phyloP scores from a whole-genome alignment of 2,797 vertebrate genomes.

The Botia almorhae region DNA sequence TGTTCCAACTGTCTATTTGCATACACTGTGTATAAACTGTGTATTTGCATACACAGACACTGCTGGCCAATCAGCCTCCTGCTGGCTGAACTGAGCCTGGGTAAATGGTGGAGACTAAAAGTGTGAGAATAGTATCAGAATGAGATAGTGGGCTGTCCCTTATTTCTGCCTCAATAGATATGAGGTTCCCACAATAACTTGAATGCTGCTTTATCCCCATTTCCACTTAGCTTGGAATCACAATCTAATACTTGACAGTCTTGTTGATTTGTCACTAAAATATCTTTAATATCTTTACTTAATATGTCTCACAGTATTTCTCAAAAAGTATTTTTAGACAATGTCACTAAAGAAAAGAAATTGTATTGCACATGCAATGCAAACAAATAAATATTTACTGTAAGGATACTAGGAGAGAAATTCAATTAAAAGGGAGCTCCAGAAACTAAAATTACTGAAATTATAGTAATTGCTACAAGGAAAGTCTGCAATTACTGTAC shows the following conservation, averaged over 20 bases:
- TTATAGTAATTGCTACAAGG: neutral
- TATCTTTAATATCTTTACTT: conserved; percentile 12
- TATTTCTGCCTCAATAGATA: conserved; percentile 51
- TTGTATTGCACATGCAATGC: no score
- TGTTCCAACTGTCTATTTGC: conserved; percentile 45
- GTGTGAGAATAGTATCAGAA: conserved; percentile 44
- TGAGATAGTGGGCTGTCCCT: conserved; percentile 36
- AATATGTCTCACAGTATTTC: conserved; percentile 15
- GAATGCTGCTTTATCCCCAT: conserved; percentile 28
- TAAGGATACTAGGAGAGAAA: neutral
- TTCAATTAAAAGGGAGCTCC: neutral
- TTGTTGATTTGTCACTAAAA: conserved; percentile 43
- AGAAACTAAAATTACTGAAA: neutral
- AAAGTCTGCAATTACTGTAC: neutral
- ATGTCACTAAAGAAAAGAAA: neutral
- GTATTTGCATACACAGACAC: conserved; percentile 52
- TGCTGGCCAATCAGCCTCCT: conserved; percentile 39
- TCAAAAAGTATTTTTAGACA: neutral
- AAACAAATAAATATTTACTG: neutral
- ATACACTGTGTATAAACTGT: no score
- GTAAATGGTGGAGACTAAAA: conserved; percentile 46
- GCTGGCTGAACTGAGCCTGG: conserved; percentile 39
- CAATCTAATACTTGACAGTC: neutral
- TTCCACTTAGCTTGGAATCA: conserved; percentile 10
- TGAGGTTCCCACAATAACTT: conserved; percentile 59